Conservation (phyloP, 2,113 vertebrate genomes). For the Aleadryas rufinucha region DNA sequence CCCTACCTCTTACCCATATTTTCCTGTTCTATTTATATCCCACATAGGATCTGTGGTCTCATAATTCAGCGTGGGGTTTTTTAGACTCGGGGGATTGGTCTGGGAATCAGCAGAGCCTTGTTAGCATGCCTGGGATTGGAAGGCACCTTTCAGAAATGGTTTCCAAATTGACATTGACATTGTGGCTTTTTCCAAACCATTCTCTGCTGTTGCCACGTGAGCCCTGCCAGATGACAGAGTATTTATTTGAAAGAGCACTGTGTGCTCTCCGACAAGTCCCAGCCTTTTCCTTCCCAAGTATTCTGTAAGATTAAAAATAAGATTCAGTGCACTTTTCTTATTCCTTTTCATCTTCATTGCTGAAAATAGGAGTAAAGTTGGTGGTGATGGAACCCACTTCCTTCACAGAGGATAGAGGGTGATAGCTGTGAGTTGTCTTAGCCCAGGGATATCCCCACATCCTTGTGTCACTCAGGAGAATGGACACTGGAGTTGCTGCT, state of each 20-base stretch:
- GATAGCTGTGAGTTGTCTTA: background rate
- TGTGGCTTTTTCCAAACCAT: background rate
- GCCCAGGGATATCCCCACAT: background rate
- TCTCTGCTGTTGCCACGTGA: background rate
- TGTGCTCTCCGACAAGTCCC: background rate
- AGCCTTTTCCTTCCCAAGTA: background rate
- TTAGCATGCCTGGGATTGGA: slow-evolving; percentile 2
- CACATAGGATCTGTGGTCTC: background rate
- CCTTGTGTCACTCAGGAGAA: background rate
- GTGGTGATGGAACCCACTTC: background rate
- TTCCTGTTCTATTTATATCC: background rate
- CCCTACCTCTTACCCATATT: slow-evolving; percentile 24
- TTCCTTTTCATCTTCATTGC: background rate
- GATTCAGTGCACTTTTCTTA: background rate
- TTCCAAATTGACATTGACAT: slow-evolving; percentile 29
- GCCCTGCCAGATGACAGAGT: background rate
- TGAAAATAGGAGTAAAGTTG: background rate
- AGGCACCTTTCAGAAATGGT: background rate
- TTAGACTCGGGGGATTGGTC: background rate
- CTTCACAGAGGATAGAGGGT: accelerated
- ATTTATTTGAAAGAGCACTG: background rate
- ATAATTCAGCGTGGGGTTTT: background rate
- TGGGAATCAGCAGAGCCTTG: background rate
- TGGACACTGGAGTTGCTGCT: background rate
- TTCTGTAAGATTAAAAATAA: background rate